These are phyloP conservation scores for Hippocampus kuda DNA, from an alignment of 2,797 vertebrate genomes.

Conservation along the genomic window DNA sequence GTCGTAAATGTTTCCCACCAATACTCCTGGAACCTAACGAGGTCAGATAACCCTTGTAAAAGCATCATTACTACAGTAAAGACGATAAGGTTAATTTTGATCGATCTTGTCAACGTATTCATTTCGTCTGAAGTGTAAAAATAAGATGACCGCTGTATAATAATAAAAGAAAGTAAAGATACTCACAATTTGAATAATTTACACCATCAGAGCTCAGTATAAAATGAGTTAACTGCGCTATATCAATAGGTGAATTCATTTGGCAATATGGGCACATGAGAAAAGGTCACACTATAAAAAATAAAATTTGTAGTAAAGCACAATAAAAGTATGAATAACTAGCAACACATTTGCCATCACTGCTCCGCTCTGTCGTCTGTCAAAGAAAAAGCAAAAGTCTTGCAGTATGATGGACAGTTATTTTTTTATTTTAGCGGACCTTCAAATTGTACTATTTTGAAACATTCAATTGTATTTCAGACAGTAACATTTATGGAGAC, in stretches of 20 bases:
- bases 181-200: not conserved
- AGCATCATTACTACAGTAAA: not conserved
- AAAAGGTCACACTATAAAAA: no score
- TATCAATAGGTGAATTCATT: no score
- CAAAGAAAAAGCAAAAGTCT: not conserved
- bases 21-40: not conserved
- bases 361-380: not conserved
- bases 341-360: not conserved
- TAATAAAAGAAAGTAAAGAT: not conserved
- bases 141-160: not conserved
- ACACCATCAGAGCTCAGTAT: no score
- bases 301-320: no score
- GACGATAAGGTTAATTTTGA: not conserved
- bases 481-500: not conserved
- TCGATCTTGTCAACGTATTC: not conserved
- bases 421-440: not conserved
- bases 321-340: no score
- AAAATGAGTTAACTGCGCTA: no score
- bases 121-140: not conserved
- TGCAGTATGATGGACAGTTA: not conserved
- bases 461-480: not conserved
- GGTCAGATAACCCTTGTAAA: not conserved
- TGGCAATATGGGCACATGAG: not conserved
- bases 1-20: slow-evolving; percentile 18
- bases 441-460: not conserved